Conservation (phyloP, 2,113 vertebrate genomes). For the Prunella himalayana region DNA sequence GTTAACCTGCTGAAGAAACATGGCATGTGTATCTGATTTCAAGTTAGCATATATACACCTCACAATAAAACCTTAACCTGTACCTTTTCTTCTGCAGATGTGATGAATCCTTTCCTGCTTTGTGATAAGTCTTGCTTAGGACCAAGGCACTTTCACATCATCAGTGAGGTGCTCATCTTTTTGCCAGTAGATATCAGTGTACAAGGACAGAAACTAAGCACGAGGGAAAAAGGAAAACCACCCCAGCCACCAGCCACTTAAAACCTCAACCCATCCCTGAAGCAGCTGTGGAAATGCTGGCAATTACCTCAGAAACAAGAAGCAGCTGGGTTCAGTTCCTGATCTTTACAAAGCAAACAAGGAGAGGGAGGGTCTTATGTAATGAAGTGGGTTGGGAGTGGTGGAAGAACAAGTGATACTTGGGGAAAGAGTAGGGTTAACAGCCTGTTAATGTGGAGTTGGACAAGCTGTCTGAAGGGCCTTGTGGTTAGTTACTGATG, state of each 20-base stretch:
- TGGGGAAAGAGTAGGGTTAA: not conserved
- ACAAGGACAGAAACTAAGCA: not conserved
- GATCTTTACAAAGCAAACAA: not conserved
- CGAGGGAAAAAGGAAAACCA: not conserved
- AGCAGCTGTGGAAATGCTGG: not conserved
- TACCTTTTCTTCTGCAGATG: not conserved
- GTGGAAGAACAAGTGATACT: not conserved
- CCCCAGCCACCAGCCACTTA: not conserved
- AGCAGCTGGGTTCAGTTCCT: not conserved
- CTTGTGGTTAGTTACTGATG: not conserved
- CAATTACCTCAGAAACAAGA: not conserved
- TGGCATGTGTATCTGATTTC: not conserved
- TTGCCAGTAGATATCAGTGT: fast-evolving
- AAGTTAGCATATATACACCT: not conserved
- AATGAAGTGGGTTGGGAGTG: not conserved
- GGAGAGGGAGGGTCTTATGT: not conserved
- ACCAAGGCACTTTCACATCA: not conserved
- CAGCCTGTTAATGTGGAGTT: not conserved
- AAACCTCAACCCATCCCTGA: not conserved
- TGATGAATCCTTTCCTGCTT: not conserved
- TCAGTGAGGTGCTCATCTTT: not conserved
- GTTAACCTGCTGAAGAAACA: not conserved
- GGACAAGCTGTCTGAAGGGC: not conserved
- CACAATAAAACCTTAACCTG: not conserved
- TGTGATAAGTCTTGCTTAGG: not conserved